phyloP scores from a whole-genome alignment of 2,888 invertebrate species.

The Catocala sponsa region DNA sequence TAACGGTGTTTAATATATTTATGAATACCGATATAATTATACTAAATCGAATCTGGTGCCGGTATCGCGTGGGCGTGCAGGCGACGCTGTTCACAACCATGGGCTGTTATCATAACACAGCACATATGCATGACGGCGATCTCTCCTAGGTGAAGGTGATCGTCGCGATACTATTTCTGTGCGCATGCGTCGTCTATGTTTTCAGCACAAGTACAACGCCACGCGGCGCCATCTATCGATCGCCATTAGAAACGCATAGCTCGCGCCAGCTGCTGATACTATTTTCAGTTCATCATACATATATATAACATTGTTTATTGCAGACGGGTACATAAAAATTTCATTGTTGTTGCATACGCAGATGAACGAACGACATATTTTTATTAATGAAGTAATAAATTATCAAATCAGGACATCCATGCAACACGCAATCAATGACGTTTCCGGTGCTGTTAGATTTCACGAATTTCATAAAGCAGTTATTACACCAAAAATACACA shows the following conservation, averaged over 20 bases:
- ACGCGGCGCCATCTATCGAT: slow-evolving; percentile 81
- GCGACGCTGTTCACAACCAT: slow-evolving; percentile 33
- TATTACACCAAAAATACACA: slow-evolving; percentile 14
- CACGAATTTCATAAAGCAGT: slow-evolving; percentile 13
- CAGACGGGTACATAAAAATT: slow-evolving; percentile 31
- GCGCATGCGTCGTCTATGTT: slow-evolving; percentile 74
- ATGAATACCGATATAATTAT: too few relatives aligned
- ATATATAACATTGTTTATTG: slow-evolving; percentile 51
- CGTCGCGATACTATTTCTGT: slow-evolving; percentile 79
- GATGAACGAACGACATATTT: slow-evolving; percentile 5
- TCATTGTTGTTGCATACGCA: slow-evolving; percentile 27
- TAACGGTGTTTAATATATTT: too few relatives aligned
- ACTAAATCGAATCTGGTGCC: too few relatives aligned
- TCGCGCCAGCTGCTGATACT: slow-evolving; percentile 78
- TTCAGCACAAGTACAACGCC: slow-evolving; percentile 57
- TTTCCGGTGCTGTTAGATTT: slow-evolving; percentile 11
- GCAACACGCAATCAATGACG: slow-evolving; percentile 7
- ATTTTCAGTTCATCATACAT: slow-evolving; percentile 70
- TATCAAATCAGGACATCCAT: slow-evolving; percentile 1
- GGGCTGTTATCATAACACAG: slow-evolving; percentile 62
- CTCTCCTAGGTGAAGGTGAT: slow-evolving; percentile 87
- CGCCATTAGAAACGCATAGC: slow-evolving; percentile 64
- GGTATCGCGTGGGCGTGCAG: neutral
- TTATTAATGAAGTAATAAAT: slow-evolving; percentile 2
- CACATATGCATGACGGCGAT: slow-evolving; percentile 55